Conservation (phyloP, 2,113 vertebrate genomes). For the Oreochromis niloticus region DNA sequence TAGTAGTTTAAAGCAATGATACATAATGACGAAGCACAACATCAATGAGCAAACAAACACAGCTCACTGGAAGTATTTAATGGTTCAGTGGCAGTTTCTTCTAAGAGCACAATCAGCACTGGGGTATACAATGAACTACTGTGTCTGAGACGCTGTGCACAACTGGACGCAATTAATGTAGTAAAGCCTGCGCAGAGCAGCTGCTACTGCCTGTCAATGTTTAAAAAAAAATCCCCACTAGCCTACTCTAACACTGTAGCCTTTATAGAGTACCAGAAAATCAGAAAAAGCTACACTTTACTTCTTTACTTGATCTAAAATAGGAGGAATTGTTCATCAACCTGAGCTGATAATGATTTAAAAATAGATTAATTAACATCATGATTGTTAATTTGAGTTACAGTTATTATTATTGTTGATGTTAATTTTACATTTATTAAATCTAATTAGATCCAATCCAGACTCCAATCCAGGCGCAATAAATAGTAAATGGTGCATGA, state of each 20-base stretch:
- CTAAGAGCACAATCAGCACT: not conserved
- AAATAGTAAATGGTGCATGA: not conserved
- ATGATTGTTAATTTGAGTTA: not conserved
- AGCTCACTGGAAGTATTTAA: not conserved
- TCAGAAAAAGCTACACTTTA: not conserved
- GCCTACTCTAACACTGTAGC: not conserved
- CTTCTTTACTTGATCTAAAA: not conserved
- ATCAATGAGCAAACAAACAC: not conserved
- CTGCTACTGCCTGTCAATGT: not conserved
- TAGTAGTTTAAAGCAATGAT: not conserved
- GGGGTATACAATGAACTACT: not conserved
- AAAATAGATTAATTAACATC: not conserved
- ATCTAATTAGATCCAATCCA: constrained; percentile 44
- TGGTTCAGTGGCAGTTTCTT: not conserved
- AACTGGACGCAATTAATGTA: not conserved
- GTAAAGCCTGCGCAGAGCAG: not conserved
- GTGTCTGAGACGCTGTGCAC: not conserved
- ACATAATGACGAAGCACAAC: not conserved
- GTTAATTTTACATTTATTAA: constrained; percentile 3
- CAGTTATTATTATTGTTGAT: not conserved
- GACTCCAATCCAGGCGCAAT: not conserved
- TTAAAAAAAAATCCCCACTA: not conserved
- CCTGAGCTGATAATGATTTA: not conserved
- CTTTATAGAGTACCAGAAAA: not conserved
- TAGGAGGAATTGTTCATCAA: not conserved